A percentile compares a stretch with the other conserved stretches of the same genome.
Evolutionary conservation across 2,113 vertebrate genomes (phyloP).

Genomic region (Corvus moneduloides): DNA sequence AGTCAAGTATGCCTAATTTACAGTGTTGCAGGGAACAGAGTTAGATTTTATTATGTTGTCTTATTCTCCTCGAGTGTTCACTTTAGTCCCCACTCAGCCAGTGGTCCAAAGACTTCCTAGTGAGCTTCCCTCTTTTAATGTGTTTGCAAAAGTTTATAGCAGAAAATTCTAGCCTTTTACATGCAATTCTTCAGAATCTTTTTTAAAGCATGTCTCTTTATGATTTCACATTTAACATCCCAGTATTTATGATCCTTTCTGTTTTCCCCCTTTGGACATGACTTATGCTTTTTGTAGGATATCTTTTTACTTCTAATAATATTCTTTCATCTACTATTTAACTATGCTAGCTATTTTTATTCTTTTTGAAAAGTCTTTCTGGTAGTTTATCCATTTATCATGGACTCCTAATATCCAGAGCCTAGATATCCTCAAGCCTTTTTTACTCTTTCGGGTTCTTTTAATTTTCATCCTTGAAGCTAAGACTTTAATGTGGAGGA

Average conservation of each 20-base stretch:
- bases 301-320: conserved; percentile 24
- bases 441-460: neutral
- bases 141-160: neutral
- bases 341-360: conserved; percentile 12
- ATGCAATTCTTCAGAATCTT: neutral
- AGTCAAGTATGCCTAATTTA: neutral
- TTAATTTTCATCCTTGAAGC: neutral
- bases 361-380: conserved; percentile 9
- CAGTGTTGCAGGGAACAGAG: neutral
- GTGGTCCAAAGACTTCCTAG: neutral
- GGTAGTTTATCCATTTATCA: conserved; percentile 22
- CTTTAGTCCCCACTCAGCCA: neutral
- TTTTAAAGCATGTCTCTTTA: neutral
- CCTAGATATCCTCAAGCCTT: neutral
- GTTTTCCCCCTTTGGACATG: neutral
- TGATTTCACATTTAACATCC: neutral
- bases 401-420: neutral
- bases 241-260: neutral
- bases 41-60: neutral
- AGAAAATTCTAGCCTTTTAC: neutral
- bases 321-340: conserved; percentile 27
- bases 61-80: neutral
- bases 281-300: neutral
- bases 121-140: neutral
- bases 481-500: neutral